Evolutionary conservation across 2,113 vertebrate species (phyloP).

Genomic region (Notechis scutatus): DNA sequence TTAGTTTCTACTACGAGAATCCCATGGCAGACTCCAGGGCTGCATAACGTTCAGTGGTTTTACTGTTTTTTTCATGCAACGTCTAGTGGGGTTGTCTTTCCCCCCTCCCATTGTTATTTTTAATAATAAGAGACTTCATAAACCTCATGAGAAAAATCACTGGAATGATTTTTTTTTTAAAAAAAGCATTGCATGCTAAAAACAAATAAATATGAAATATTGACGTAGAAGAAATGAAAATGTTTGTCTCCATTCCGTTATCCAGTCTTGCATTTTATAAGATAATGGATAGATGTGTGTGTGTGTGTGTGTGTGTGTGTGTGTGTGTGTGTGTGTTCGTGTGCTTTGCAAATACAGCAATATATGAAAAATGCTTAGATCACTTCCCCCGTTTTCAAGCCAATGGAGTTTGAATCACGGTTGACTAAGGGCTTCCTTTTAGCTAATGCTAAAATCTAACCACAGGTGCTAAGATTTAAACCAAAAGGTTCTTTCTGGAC

Average conservation of each 20-base stretch:
- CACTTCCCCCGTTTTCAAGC: background rate
- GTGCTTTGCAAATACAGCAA: background rate
- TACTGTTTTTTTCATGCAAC: background rate
- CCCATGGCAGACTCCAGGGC: background rate
- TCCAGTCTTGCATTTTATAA: background rate
- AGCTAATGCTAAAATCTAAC: background rate
- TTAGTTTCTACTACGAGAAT: background rate
- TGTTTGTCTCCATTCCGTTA: background rate
- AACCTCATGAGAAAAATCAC: background rate
- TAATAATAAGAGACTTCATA: background rate
- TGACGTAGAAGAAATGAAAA: background rate
- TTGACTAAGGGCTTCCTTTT: background rate
- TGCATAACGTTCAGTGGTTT: background rate
- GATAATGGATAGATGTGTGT: too few species aligned
- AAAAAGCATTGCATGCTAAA: background rate
- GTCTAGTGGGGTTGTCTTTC: background rate
- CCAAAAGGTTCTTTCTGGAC: background rate
- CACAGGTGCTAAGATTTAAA: background rate
- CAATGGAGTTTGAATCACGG: background rate
- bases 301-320: background rate
- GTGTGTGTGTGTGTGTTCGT: background rate
- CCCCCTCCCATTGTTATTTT: background rate
- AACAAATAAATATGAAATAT: background rate
- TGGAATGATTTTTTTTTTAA: background rate
- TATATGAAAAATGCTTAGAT: background rate